Conservation (phyloP, 2,888 invertebrate species). For the Mystacides longicornis region DNA sequence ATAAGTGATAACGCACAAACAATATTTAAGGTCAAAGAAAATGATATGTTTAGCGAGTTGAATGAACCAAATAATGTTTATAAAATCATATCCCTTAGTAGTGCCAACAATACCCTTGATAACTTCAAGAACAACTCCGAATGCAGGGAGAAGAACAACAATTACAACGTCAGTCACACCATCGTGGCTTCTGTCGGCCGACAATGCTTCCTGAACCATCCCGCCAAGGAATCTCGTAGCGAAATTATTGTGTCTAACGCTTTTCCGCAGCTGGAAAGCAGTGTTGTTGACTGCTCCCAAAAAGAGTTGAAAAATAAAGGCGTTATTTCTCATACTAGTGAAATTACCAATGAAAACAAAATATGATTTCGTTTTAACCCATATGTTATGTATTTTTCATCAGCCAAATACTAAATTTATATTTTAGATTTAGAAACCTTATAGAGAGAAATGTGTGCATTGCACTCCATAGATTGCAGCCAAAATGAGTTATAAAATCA, state of each 20-base stretch:
- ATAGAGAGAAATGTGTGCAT: too few species aligned
- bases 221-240: not conserved
- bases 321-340: slow-evolving; percentile 14
- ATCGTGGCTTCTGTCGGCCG: not conserved
- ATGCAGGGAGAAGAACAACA: not conserved
- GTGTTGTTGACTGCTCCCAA: too few species aligned
- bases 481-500: too few species aligned
- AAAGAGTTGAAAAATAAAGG: slow-evolving; percentile 5
- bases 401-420: too few species aligned
- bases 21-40: not conserved
- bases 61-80: not conserved
- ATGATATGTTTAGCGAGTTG: not conserved
- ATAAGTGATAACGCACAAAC: not conserved
- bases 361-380: too few species aligned
- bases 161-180: not conserved
- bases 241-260: not conserved
- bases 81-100: not conserved
- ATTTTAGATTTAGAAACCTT: too few species aligned
- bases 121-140: not conserved
- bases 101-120: not conserved
- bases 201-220: not conserved
- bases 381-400: too few species aligned
- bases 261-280: not conserved
- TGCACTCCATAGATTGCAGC: too few species aligned
- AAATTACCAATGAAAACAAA: not conserved